These are phyloP conservation scores for Agrochola litura DNA, from an alignment of 2,888 invertebrate genomes.

Conservation along the genomic window DNA sequence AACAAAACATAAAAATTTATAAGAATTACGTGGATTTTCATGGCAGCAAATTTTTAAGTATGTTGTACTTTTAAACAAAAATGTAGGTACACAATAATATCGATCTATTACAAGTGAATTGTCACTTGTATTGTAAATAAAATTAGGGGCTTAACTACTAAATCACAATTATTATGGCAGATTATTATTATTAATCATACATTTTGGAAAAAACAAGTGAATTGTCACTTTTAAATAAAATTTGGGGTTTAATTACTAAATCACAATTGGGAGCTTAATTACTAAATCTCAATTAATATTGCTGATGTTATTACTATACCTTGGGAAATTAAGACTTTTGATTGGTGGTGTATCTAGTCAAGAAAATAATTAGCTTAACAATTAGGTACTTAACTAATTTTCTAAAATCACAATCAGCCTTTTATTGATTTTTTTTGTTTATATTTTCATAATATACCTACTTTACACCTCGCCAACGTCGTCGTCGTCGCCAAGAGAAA, in stretches of 20 bases:
- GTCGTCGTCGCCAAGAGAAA: conserved; percentile 40
- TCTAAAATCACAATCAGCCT: conserved; percentile 31
- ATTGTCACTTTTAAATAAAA: conserved; percentile 13
- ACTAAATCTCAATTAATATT: conserved; percentile 7
- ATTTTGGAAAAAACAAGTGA: conserved; percentile 21
- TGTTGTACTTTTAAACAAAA: conserved; percentile 21
- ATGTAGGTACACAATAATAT: conserved; percentile 26
- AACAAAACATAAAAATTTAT: conserved; percentile 14
- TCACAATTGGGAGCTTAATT: neutral
- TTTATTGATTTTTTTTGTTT: conserved; percentile 32
- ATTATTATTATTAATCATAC: conserved; percentile 17
- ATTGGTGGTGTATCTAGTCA: conserved; percentile 20
- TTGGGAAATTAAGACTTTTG: conserved; percentile 30
- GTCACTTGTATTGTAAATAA: conserved; percentile 23
- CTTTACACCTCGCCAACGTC: conserved; percentile 38
- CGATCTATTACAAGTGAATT: conserved; percentile 22
- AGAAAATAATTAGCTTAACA: conserved; percentile 11
- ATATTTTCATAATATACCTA: conserved; percentile 39
- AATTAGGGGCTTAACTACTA: conserved; percentile 23
- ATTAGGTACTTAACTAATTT: conserved; percentile 23
- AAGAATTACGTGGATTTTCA: conserved; percentile 10
- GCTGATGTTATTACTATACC: conserved; percentile 34
- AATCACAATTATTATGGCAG: conserved; percentile 13
- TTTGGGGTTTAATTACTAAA: conserved; percentile 20
- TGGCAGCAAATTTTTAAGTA: conserved; percentile 10